phyloP scores from a whole-genome alignment of 64 coral and sea anemone species.

The Pocillopora damicornis region DNA sequence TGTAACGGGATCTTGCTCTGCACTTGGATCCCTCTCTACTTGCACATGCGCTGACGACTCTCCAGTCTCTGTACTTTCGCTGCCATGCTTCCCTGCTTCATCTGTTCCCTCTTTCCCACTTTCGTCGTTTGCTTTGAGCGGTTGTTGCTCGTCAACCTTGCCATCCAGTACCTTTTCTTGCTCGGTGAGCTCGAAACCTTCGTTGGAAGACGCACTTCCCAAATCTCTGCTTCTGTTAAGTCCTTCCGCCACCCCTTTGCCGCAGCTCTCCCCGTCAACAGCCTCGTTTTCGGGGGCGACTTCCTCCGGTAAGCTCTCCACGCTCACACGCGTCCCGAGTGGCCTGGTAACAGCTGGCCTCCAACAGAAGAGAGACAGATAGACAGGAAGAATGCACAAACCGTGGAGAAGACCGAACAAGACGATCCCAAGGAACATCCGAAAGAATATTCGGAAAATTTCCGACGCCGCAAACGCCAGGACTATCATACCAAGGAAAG shows the following conservation, averaged over 20 bases:
- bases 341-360: not conserved
- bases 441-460: constrained; percentile 46
- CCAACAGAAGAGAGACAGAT: constrained; percentile 32
- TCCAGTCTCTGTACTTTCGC: no score
- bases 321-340: not conserved
- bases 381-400: constrained; percentile 38
- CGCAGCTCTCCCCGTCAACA: not conserved
- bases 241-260: not conserved
- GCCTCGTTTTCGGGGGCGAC: not conserved
- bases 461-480: constrained; percentile 14
- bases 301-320: not conserved
- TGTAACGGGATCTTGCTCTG: no score
- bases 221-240: not conserved
- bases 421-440: constrained; percentile 41
- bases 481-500: constrained; percentile 44
- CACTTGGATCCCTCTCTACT: no score
- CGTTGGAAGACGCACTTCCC: not conserved
- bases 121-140: not conserved
- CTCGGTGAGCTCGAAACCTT: not conserved
- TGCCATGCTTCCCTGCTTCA: not conserved
- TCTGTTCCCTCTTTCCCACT: not conserved
- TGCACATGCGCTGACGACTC: no score
- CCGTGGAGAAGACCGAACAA: constrained; percentile 38
- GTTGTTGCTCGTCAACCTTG: not conserved
- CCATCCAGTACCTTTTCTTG: not conserved